Base-by-base conservation (phyloP, 2,113 vertebrate genomes). In the Bombycilla garrulus region DNA sequence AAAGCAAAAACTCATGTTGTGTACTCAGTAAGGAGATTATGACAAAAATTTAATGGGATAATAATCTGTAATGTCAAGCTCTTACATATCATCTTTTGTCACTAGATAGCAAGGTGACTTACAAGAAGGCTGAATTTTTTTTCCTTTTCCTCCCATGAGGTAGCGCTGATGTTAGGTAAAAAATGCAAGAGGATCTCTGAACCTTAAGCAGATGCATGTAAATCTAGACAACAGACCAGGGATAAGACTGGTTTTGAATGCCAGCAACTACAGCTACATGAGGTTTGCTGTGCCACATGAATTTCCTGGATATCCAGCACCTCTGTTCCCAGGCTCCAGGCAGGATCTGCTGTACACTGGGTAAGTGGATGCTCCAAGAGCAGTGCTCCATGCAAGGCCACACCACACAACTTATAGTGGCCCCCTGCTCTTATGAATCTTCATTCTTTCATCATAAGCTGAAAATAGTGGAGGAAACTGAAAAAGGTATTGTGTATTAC, bases 11-110 rank as follows among this genome's bases (percentile, higher is more conserved):
- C 8, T 25, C 65, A 31, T n/a, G 70, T 82, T 91, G 33, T 88
- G 31, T 58, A 58, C 81, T 51, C 81, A 95, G 21, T 57, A 38
- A 53, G 67, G 45, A 82, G 45, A 35, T 21, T 61, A 44, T 78
- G 42, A 69, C 58, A 85, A 65, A 57, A 81, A 86, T 57, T 61
- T 84, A 72, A 58, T 88, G 50, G 26, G 93, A 70, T 92, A 94
- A 77, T 58, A 50, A 6, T n/a, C 15, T 86, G 20, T 40, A 83
- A 69, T 66, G 38, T 88, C 76, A 83, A 28, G 16, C 7, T 73
- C 7, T 88, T 62, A 18, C 11, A 3, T 69, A 76, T 35, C 21
- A 69, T 24, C 33, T 88, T 87, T 58, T 88, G 85, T 93, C 86
- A 77, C 29, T 77, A n/a, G 26, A 18, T 70, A 35, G 31, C 35